Base-by-base conservation (phyloP, 2,888 invertebrate species). In the Danaus chrysippus region DNA sequence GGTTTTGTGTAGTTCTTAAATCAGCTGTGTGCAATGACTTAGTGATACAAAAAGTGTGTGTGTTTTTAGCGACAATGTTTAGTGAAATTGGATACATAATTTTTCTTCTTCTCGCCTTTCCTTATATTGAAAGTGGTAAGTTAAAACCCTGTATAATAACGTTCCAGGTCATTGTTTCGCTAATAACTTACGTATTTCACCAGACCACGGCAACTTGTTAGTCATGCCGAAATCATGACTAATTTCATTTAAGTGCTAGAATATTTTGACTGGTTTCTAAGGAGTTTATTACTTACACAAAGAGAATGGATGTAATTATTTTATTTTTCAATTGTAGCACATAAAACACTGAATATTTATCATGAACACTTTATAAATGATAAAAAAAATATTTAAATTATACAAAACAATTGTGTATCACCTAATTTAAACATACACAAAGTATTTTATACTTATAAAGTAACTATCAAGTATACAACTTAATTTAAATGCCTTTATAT, bases 41-140 rank as follows among this genome's bases (percentile, higher is more conserved):
- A 86, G 87, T 87, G 86, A 81, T 84, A 82, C 75, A 75, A 82
- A 83, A 86, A 87, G 82, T 83, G 88, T 84, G 83, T 84, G 84
- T 81, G 23, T 83, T 79, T 72, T 77, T 81, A 84, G 84, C 84
- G 81, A 92, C 92, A 91, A 93, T 93, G 93, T 92, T 92, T 80
- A 92, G 92, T 91, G 92, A 92, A 90, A 92, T 92, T 91, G 92
- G 92, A 92, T 93, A 93, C 87, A 92, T 93, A 86, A 90, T 93
- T 80, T 93, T 93, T 88, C 90, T 94, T 85, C 92, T 94, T 81
- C 91, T 94, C 79, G 92, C 94, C 81, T 92, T 93, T 80, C 93
- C 94, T 75, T 93, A 93, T 85, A 94, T 93, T 82, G 93, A 94
- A 88, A 94, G 93, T 88, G 94, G 94, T 94, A 80, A 93, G 94